These are phyloP conservation scores for Eurois occulta DNA, from an alignment of 2,888 invertebrate species.

Conservation along the genomic window DNA sequence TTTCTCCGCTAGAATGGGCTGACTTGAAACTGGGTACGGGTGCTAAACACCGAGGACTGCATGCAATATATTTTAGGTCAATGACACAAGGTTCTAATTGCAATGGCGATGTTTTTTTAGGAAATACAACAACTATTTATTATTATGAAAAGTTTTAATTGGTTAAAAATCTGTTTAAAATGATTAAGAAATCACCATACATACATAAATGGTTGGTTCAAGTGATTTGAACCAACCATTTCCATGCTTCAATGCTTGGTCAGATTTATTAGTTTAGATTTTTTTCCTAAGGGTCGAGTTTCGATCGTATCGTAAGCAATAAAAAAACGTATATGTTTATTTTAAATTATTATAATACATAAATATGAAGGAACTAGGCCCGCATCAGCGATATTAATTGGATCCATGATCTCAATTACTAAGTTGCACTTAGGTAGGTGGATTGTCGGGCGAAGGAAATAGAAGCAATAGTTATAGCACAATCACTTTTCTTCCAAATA, in stretches of 20 bases:
- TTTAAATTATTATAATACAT: neutral
- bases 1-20: constrained; percentile 13
- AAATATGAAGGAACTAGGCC: no score
- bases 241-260: no score
- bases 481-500: no score
- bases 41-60: neutral
- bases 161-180: neutral
- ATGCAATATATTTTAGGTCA: constrained; percentile 2
- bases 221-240: no score
- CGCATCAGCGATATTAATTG: no score
- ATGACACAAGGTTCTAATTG: neutral
- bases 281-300: neutral
- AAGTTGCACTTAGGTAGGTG: no score
- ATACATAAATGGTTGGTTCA: no score
- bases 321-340: neutral
- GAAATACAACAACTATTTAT: neutral
- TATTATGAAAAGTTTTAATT: neutral
- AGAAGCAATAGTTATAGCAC: no score
- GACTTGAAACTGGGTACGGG: neutral
- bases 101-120: neutral
- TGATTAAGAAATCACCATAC: no score
- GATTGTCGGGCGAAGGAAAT: no score
- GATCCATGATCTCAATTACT: no score
- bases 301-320: neutral
- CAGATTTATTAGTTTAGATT: neutral